phyloP scores from a whole-genome alignment of 2,113 vertebrate species.

The Serinus canaria region DNA sequence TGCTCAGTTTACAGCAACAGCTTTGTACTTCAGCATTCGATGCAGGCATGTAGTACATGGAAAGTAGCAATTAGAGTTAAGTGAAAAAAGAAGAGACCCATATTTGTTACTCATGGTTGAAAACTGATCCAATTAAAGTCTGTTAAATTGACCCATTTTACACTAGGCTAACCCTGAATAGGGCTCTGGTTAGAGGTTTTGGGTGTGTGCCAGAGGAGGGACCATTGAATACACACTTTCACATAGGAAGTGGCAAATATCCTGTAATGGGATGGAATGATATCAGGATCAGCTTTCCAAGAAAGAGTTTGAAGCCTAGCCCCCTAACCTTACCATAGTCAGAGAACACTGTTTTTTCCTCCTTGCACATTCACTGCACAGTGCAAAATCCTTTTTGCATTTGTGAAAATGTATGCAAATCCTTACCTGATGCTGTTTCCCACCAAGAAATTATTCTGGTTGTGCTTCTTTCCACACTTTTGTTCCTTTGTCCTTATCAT shows the following conservation, averaged over 20 bases:
- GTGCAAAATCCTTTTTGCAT: neutral
- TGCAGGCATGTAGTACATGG: neutral
- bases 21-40: conserved; percentile 15
- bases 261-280: neutral
- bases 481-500: neutral
- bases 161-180: conserved; percentile 48
- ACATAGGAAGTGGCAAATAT: conserved; percentile 2
- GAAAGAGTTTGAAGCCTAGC: neutral
- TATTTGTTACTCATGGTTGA: conserved; percentile 57
- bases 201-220: conserved; percentile 29
- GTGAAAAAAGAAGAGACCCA: conserved; percentile 34
- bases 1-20: conserved; percentile 40
- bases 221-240: conserved; percentile 36
- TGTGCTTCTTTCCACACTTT: neutral
- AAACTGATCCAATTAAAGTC: conserved; percentile 61
- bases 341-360: neutral
- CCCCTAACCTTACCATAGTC: neutral
- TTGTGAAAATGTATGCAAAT: neutral
- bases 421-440: neutral
- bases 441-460: neutral
- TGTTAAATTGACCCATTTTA: conserved; percentile 60
- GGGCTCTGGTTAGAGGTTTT: conserved; percentile 30
- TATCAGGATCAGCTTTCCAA: neutral
- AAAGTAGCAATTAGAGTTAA: conserved; percentile 45
- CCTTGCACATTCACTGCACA: neutral